Evolutionary conservation across 2,888 invertebrate genomes (phyloP).

Genomic region (Drosophila yooni): DNA sequence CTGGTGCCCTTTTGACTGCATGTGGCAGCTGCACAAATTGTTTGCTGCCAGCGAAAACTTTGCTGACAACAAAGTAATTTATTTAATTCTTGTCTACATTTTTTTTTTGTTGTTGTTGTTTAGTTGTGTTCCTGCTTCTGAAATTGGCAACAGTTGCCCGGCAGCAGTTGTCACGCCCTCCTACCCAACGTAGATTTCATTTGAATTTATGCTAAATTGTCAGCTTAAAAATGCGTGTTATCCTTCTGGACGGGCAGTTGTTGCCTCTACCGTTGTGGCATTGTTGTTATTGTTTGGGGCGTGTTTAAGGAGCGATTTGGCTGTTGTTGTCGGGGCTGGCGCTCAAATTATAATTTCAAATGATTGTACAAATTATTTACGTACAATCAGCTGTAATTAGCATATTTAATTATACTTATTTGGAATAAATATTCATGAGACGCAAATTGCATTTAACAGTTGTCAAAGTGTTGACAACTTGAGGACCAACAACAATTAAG

Average conservation of each 20-base stretch:
- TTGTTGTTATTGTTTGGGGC: conserved; percentile 16
- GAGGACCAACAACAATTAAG: conserved; percentile 51
- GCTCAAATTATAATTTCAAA: conserved; percentile 75
- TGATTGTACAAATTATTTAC: conserved; percentile 74
- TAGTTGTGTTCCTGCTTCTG: conserved; percentile 31
- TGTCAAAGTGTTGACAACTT: conserved; percentile 64
- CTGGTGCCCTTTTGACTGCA: conserved; percentile 33
- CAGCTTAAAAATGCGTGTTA: conserved; percentile 75
- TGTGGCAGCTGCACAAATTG: conserved; percentile 74
- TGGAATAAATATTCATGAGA: conserved; percentile 75
- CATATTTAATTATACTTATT: conserved; percentile 76
- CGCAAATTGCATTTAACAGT: conserved; percentile 65
- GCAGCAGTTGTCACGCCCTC: conserved; percentile 39
- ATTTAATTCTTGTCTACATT: conserved; percentile 63
- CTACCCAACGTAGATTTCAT: conserved; percentile 50
- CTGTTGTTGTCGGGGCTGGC: conserved; percentile 11
- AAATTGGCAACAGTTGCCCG: conserved; percentile 69
- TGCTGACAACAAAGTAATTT: conserved; percentile 74
- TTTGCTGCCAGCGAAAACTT: conserved; percentile 70
- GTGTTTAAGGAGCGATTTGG: conserved; percentile 38
- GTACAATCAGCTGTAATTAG: conserved; percentile 79
- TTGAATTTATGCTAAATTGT: conserved; percentile 79
- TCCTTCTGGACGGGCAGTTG: conserved; percentile 60
- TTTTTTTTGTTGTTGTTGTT: conserved; percentile 24
- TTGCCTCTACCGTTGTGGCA: conserved; percentile 17